phyloP scores from a whole-genome alignment of 2,888 invertebrate genomes.

The Perizoma affinitatum region DNA sequence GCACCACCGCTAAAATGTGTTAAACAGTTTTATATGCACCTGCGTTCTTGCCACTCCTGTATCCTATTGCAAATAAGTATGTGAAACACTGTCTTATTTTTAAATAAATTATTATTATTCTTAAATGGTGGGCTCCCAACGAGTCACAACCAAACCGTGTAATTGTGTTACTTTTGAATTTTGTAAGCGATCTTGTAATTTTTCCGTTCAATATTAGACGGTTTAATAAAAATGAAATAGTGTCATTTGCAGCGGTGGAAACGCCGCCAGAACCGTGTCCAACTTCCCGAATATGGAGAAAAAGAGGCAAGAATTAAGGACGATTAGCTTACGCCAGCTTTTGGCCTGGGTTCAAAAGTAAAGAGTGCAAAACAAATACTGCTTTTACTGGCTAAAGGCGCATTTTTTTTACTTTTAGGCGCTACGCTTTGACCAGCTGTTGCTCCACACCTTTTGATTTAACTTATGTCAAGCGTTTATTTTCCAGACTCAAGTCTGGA shows the following conservation, averaged over 20 bases:
- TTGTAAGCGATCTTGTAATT: too few relatives aligned
- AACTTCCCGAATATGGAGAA: constrained; percentile 28
- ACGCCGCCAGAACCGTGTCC: constrained; percentile 10
- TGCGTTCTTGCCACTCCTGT: too few relatives aligned
- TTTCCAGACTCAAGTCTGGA: constrained; percentile 27
- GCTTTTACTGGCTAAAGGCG: constrained; percentile 50
- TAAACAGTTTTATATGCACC: too few relatives aligned
- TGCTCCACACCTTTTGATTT: constrained; percentile 54
- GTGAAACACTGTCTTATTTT: too few relatives aligned
- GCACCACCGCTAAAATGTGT: too few relatives aligned
- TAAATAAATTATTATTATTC: too few relatives aligned
- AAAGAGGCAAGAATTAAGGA: constrained; percentile 53
- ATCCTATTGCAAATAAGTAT: too few relatives aligned
- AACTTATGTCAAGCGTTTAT: constrained; percentile 27
- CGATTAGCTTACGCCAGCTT: constrained; percentile 56
- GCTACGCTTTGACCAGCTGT: constrained; percentile 64
- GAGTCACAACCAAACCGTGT: too few relatives aligned
- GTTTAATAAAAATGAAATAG: background rate
- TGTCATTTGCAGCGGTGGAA: background rate
- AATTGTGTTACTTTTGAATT: too few relatives aligned
- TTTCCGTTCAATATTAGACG: too few relatives aligned
- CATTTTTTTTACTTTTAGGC: constrained; percentile 54
- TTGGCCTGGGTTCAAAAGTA: constrained; percentile 68
- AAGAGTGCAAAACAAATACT: constrained; percentile 55
- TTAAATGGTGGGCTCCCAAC: too few relatives aligned